A percentile compares a stretch with the other conserved stretches of the same genome.
phyloP scores from a whole-genome alignment of 2,888 invertebrate genomes.

The Parnassius smintheus region DNA sequence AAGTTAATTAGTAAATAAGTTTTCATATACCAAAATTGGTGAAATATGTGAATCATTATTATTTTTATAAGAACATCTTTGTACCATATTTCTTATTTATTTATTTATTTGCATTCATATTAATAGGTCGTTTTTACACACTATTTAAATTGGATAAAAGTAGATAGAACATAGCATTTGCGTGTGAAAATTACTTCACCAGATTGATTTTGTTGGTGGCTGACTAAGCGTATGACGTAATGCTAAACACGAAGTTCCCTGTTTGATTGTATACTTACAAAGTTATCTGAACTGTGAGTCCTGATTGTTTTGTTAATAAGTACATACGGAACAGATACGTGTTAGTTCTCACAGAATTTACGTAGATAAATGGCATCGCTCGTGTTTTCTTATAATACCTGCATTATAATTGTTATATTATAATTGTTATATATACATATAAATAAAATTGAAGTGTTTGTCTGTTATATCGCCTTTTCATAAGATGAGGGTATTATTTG shows the following conservation, averaged over 20 bases:
- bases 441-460: not conserved
- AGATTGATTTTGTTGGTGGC: constrained; percentile 14
- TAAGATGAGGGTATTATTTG: too few species aligned
- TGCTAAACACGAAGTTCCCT: constrained; percentile 38
- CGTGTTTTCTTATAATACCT: constrained; percentile 1
- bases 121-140: too few species aligned
- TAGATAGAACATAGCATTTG: too few species aligned
- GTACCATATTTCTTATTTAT: too few species aligned
- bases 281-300: constrained; percentile 35
- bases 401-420: constrained; percentile 2
- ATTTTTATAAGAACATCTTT: too few species aligned
- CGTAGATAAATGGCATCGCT: constrained; percentile 14
- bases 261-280: constrained; percentile 43
- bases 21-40: too few species aligned
- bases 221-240: constrained; percentile 36
- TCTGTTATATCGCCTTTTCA: not conserved
- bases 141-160: too few species aligned
- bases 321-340: constrained; percentile 39
- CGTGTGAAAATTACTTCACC: not conserved
- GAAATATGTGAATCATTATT: too few species aligned
- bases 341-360: constrained; percentile 42
- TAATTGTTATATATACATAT: not conserved
- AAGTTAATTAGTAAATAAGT: too few species aligned
- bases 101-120: too few species aligned
- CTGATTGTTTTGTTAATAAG: constrained; percentile 34